These are phyloP conservation scores for Syrista parreyssii DNA, from an alignment of 2,888 invertebrate species.

Conservation along the genomic window DNA sequence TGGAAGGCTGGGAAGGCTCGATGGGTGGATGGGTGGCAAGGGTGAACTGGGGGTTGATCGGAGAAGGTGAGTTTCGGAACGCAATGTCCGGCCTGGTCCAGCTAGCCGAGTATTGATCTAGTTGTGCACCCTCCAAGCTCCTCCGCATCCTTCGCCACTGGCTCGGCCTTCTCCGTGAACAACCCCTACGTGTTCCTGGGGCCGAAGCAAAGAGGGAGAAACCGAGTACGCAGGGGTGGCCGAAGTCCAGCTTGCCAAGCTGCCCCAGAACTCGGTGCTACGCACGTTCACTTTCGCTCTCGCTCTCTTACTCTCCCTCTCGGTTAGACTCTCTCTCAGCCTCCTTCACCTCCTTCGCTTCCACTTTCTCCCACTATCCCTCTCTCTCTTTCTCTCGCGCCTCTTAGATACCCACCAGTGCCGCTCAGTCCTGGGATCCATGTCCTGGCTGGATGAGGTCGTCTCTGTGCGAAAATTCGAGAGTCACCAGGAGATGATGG, in stretches of 20 bases:
- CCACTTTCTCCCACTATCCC: constrained; percentile 24
- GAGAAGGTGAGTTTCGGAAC: constrained; percentile 58
- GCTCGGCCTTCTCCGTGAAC: constrained; percentile 31
- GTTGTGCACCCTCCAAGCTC: constrained; percentile 45
- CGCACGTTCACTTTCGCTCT: constrained; percentile 51
- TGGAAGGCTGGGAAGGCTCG: constrained; percentile 30
- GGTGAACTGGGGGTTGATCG: constrained; percentile 26
- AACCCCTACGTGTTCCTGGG: constrained; percentile 42
- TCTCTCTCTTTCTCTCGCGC: constrained; percentile 38
- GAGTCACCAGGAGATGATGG: neutral
- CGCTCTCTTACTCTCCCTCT: constrained; percentile 23
- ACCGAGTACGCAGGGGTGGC: constrained; percentile 40
- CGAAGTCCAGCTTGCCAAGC: constrained; percentile 60
- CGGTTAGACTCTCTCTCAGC: constrained; percentile 38
- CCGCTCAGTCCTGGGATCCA: constrained; percentile 39
- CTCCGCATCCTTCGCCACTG: constrained; percentile 40
- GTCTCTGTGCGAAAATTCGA: neutral
- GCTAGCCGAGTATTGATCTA: constrained; percentile 65
- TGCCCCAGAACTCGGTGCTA: constrained; percentile 47
- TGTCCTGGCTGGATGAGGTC: neutral
- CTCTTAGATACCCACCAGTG: constrained; percentile 45
- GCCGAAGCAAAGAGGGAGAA: constrained; percentile 33
- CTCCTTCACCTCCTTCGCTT: constrained; percentile 38
- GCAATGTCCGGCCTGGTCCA: constrained; percentile 65
- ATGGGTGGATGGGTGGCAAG: constrained; percentile 14